Base-by-base conservation (phyloP, 2,888 invertebrate genomes). In the Lathronympha strigana region DNA sequence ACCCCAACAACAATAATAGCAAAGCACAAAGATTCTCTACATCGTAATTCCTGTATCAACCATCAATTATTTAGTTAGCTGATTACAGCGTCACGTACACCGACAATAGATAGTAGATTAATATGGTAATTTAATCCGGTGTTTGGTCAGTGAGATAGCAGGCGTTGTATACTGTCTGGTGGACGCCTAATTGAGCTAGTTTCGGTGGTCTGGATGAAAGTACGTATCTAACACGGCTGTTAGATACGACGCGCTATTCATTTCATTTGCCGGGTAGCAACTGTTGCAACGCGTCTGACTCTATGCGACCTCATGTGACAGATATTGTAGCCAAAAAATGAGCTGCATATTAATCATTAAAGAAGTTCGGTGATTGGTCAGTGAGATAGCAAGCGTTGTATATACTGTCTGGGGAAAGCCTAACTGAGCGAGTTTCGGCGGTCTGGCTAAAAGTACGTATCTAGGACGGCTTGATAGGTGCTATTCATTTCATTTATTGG, bases 51-150 rank as follows among this genome's bases (percentile, higher is more conserved):
- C 57, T 50, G 57, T 38, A 57, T 57, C 31, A 57, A 31, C 43
- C 54, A 36, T 38, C 66, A 66, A 47, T 49, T 61, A 66, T 66
- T 64, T 64, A 58, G 63, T 28, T 60, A 38, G 31, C 60, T 66
- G 66, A 66, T 61, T 66, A 66, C 66, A 36, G 54, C 38, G 49
- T 54, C 61, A 61, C 66, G 66, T 66, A 60, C 25, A 36, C 45
- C 36, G 43, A 33, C 33, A 40, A 40, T 51, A 60, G 66, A 66
- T 66, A 61, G 47, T 31, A 61, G 60, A 66, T 61, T 66, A 66
- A 40, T 66, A 61, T 66, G 66, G 66, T 66, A 66, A 66, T 66
- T 61, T 61, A 66, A 66, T 54, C 60, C 66, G 60, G 17, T 49
- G 61, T 54, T 66, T 47, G 66, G 66, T 23, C 66, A 38, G 61